Conservation (phyloP, 2,888 invertebrate genomes). For the Morpho deidamia region DNA sequence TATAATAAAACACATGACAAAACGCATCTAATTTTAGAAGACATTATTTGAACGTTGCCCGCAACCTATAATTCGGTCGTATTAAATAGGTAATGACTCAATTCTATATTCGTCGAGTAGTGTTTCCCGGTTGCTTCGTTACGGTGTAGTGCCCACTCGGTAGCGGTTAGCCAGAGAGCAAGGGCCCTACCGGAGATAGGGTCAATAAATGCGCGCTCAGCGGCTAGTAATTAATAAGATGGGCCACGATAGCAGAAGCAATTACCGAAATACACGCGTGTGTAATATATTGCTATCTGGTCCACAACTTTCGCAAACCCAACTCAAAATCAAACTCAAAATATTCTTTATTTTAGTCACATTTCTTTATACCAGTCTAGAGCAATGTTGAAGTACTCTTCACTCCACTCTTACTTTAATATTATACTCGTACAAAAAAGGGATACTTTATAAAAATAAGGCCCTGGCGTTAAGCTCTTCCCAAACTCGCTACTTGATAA, state of each 20-base stretch:
- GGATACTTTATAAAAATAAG: no score
- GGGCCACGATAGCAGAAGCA: constrained; percentile 52
- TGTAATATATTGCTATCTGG: not conserved
- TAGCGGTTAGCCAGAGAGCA: constrained; percentile 52
- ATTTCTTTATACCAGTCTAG: no score
- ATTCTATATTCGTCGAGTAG: constrained; percentile 12
- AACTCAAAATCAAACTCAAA: no score
- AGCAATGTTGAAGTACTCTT: no score
- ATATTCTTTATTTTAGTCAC: no score
- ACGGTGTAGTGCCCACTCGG: constrained; percentile 40
- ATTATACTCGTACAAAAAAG: no score
- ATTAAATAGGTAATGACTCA: constrained; percentile 15
- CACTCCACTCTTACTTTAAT: no score
- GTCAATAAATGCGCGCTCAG: constrained; percentile 68
- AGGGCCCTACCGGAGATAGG: constrained; percentile 67
- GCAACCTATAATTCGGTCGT: constrained; percentile 7
- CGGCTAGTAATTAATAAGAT: constrained; percentile 66
- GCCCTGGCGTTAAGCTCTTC: no score
- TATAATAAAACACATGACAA: not conserved
- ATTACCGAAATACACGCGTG: constrained; percentile 23
- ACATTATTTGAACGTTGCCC: constrained; percentile 3
- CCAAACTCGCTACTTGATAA: no score
- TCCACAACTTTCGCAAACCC: no score
- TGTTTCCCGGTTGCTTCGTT: constrained; percentile 21
- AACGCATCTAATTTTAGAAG: constrained; percentile 5